Evolutionary conservation across 2,888 invertebrate species (phyloP).

Genomic region (Oscheius onirici): DNA sequence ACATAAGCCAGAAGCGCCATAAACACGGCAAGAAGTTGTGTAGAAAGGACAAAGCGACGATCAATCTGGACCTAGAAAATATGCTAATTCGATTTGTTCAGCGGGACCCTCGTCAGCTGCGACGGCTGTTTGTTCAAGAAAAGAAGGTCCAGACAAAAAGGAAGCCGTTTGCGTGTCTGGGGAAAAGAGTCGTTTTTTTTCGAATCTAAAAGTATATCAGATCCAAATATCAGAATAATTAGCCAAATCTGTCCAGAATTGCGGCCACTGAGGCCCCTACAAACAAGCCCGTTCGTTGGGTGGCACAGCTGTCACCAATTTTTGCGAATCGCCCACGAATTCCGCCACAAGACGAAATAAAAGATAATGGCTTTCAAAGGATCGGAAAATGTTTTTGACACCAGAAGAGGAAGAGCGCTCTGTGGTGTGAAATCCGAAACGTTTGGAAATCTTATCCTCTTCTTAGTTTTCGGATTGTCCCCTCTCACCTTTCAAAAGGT

Average conservation of each 20-base stretch:
- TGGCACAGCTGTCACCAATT: conserved; percentile 33
- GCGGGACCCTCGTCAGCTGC: conserved; percentile 24
- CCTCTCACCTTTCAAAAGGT: conserved; percentile 11
- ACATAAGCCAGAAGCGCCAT: conserved; percentile 20
- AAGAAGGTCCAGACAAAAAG: not conserved
- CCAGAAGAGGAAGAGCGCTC: not conserved
- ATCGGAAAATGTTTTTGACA: not conserved
- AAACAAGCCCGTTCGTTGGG: conserved; percentile 13
- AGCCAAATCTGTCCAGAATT: not conserved
- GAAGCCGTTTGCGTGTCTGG: conserved; percentile 1
- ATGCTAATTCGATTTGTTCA: conserved; percentile 30
- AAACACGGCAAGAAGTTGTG: conserved; percentile 8
- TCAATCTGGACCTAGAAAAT: conserved; percentile 31
- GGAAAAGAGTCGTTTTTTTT: not conserved
- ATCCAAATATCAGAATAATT: not conserved
- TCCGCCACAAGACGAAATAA: conserved; percentile 3
- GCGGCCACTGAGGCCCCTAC: conserved; percentile 7
- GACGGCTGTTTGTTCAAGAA: not conserved
- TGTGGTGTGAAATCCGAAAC: conserved; percentile 4
- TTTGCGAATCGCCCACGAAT: conserved; percentile 30
- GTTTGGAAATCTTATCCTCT: conserved; percentile 3
- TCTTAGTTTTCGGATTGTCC: conserved; percentile 16
- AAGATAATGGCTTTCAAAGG: conserved; percentile 6
- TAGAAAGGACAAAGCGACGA: conserved; percentile 6
- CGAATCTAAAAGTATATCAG: not conserved